A percentile compares a stretch with the other conserved stretches of the same genome.
These are phyloP conservation scores for Sweltsa coloradensis DNA, from an alignment of 1,140 invertebrate species.

Conservation along the genomic window DNA sequence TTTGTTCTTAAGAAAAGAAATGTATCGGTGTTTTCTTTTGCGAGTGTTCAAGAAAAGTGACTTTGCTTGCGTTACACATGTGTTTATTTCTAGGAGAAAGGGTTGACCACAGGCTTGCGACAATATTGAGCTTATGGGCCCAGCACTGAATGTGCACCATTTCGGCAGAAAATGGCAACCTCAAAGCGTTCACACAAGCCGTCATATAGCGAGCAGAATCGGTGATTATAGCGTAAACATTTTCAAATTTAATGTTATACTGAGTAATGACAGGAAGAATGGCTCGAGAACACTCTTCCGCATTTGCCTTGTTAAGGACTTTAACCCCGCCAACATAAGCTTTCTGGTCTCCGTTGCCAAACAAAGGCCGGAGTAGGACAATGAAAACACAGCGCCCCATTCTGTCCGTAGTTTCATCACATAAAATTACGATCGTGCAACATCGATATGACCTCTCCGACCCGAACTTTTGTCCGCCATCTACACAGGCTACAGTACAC, in stretches of 20 bases:
- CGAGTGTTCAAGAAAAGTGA: conserved; percentile 1
- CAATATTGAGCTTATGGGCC: conserved; percentile 9
- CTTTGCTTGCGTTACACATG: not conserved
- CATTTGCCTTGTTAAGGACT: conserved; percentile 4
- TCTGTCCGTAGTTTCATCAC: not conserved
- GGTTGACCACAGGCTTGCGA: not conserved
- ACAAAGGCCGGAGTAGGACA: not conserved
- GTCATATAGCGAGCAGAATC: conserved; percentile 8
- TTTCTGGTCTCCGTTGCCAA: not conserved
- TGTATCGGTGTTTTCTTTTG: conserved; percentile 2
- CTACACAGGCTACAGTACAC: too few species aligned
- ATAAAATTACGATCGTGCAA: not conserved
- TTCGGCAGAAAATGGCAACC: not conserved
- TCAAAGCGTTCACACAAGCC: not conserved
- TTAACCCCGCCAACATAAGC: not conserved
- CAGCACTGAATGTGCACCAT: conserved; percentile 8
- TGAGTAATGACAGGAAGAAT: not conserved
- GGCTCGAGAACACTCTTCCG: conserved; percentile 1
- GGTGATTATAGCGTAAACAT: not conserved
- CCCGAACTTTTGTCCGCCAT: too few species aligned
- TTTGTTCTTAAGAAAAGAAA: conserved; percentile 1
- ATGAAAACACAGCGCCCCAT: not conserved
- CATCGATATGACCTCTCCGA: too few species aligned
- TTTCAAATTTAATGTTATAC: not conserved
- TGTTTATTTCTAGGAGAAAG: not conserved